A percentile compares a stretch with the other conserved stretches of the same genome.
Evolutionary conservation across 2,888 invertebrate species (phyloP).

Genomic region (Melikaiella ostensackeni): DNA sequence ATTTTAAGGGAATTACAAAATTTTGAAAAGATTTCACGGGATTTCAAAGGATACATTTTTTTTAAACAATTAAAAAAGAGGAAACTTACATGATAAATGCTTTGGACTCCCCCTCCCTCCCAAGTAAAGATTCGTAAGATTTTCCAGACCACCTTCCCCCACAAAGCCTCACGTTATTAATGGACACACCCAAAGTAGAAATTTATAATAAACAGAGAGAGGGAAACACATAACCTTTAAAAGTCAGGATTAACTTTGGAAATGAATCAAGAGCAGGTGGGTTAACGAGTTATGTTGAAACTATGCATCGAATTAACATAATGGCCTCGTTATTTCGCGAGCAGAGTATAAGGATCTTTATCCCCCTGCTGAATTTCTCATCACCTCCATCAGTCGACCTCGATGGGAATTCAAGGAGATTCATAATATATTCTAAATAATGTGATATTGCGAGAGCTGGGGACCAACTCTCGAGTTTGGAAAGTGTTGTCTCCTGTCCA

Average conservation of each 20-base stretch:
- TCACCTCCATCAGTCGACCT: constrained; percentile 53
- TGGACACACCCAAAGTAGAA: too few species aligned
- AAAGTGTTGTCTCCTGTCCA: constrained; percentile 43
- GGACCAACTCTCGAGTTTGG: constrained; percentile 56
- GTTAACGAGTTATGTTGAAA: constrained; percentile 75
- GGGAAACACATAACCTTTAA: not conserved
- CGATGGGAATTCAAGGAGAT: constrained; percentile 54
- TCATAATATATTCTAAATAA: constrained; percentile 66
- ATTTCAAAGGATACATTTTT: too few species aligned
- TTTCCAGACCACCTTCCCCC: too few species aligned
- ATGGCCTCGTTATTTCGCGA: constrained; percentile 73
- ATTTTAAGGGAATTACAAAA: too few species aligned
- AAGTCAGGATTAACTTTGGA: not conserved
- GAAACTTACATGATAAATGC: too few species aligned
- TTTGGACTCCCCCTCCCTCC: too few species aligned
- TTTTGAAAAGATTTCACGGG: too few species aligned
- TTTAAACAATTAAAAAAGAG: too few species aligned
- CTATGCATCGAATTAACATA: constrained; percentile 76
- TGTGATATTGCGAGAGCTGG: constrained; percentile 60
- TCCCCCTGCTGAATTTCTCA: constrained; percentile 47
- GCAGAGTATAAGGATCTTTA: constrained; percentile 53
- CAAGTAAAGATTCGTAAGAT: too few species aligned
- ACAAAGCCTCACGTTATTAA: too few species aligned
- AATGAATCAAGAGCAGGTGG: constrained; percentile 65
- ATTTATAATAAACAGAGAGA: not conserved